Base-by-base conservation (phyloP, 1,140 invertebrate genomes). In the Melanaphis sacchari region DNA sequence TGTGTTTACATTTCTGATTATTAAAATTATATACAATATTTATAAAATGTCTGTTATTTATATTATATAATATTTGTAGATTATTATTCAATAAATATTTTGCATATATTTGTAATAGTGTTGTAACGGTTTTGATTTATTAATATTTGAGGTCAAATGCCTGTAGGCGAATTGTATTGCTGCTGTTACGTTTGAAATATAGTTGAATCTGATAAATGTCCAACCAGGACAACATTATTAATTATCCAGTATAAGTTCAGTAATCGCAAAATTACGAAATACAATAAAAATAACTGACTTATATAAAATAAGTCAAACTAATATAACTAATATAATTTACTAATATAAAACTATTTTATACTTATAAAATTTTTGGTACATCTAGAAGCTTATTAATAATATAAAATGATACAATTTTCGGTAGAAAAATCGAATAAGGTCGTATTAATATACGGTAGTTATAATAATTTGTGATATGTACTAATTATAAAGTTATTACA, bases 81-180 rank as follows among this genome's bases (percentile, higher is more conserved):
- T 52, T 41, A 9, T 87, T 59, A 40, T 40, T 59, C 52, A 59
- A 90, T 59, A 89, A 89, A 41, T 36, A 89, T 89, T 52, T 9
- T 38, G 40, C 26, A 90, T 26, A 90, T 22, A 90, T 90, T 59
- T 38, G 41, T 81, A 91, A 46, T 49, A 49, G 59, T 76, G 66
- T 92, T 82, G 90, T 92, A 82, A 82, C 66, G n/a, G 40, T 46
- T 92, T 52, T 93, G 76, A 93, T 93, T 93, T 93, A 93, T 93
- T 93, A 18, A 85, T 93, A 52, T 93, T 93, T 84, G 36, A 52
- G 81, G 91, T 90, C 89, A 21, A 22, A 40, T 40, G 76, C 36
- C 91, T 24, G 43, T n/a, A 52, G 26, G 91, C 81, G 46, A 49
- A 93, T 93, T 93, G 85, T 82, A 52, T 93, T 81, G 91, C 76